Base-by-base conservation (phyloP, 2,113 vertebrate genomes). In the Pholis gunnellus region DNA sequence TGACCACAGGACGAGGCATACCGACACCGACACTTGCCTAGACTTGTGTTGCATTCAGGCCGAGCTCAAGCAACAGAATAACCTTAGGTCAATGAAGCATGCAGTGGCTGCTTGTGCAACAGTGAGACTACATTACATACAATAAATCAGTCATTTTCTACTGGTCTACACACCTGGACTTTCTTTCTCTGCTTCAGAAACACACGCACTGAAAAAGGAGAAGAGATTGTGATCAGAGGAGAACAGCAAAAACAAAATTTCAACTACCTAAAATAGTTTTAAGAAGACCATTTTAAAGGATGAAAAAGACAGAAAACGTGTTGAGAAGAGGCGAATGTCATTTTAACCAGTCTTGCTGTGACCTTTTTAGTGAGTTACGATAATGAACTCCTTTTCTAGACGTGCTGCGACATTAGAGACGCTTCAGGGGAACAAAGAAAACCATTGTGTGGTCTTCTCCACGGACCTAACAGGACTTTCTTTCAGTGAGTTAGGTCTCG, bases 171-270 rank as follows among this genome's bases (percentile, higher is more conserved):
- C 88, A 98, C 97, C 96, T 94, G 93, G 90, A 63, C 60, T 95
- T 89, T 96, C 94, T 87, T 95, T 97, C 89, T 98, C 96, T 63
- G 94, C 96, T 54, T 93, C 94, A 25, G 97, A 97, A 75, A 96
- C 94, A 73, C 96, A 95, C 10, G 97, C 97, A 82, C 98, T 99
- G 91, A 44, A 87, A 90, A 46, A 87, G 22, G 87, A 38, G 25
- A 11, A 63, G 7, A 56, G 1, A 40, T 0, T 20, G 15, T 0
- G 13, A 61, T 88, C 40, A 85, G 76, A 61, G 29, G 3, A 46
- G 38, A 69, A 63, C 2, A 60, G 5, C 5, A 57, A 36, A 31
- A 42, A 18, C 10, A 48, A 38, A 65, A 4, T 25, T 25, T 9
- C 11, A 42, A 2, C 57, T 31, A 13, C 17, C 17, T 29, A 48